Base-by-base conservation (phyloP, 2,797 vertebrate species). In the Urophycis tenuis region DNA sequence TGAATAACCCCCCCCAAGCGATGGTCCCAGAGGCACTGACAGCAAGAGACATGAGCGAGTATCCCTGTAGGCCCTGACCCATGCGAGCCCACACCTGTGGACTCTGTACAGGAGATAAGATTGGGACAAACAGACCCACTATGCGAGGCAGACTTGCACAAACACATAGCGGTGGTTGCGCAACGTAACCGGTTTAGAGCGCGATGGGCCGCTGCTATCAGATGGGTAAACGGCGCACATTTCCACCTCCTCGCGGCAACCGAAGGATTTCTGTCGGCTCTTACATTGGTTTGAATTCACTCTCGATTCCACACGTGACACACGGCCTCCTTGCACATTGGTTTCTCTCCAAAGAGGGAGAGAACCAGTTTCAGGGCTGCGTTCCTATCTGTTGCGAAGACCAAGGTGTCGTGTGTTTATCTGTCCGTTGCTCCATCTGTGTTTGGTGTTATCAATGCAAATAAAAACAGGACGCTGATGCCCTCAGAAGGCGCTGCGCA, bases 101-200 rank as follows among this genome's bases (percentile, higher is more conserved):
- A 94, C 93, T 94, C 90, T 93, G 92, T 85, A 87, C 93, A 82
- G 69, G 15, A 91, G 92, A 94, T 94, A 93, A 94, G 93, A 92
- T 93, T 90, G 90, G 81, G 83, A 82, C 78, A 35, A 80, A 75
- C 82, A 74, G 30, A 73, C 78, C 78, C 71, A 29, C 25, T 9
- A 87, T 85, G 84, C 77, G 79, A 76, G 33, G 41, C 75, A 78
- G 19, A 81, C 34, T 35, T 45, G 69, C 5, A 73, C 74, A 87
- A 84, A 82, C 76, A 80, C 73, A 53, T 3, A 75, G 60, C 12
- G 60, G 60, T 6, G 39, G 34, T 80, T 81, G 34, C 79, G 60
- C 72, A 79, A 81, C 80, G 60, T 67, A 79, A 80, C 9, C 60
- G 3, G 10, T 67, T 67, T 67, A n/a, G 60, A 67, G 60, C 2